Percentiles rank a stretch among this genome's conserved stretches.
Evolutionary conservation across 37 sponge, comb jelly and placozoan species (phyloP).

Genomic region (Petrosia ficiformis): DNA sequence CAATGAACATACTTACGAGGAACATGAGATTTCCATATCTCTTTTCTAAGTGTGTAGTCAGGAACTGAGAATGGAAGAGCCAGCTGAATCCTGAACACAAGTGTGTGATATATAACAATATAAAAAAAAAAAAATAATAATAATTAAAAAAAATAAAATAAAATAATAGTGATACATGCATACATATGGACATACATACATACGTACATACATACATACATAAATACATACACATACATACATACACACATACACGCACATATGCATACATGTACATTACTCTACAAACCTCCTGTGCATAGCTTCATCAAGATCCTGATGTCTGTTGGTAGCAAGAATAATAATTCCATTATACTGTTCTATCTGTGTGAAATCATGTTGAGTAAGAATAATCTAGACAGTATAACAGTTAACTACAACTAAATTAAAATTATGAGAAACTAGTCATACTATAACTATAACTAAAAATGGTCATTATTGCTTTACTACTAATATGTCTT

Average conservation of each 20-base stretch:
- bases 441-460: too few species aligned
- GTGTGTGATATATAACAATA: not conserved
- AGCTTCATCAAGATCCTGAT: constrained; percentile 69
- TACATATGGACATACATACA: too few species aligned
- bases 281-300: constrained; percentile 58
- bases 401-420: too few species aligned
- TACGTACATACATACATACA: too few species aligned
- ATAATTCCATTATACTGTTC: constrained; percentile 67
- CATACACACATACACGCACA: not conserved
- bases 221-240: too few species aligned
- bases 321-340: constrained; percentile 74
- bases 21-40: constrained; percentile 70
- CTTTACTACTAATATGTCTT: too few species aligned
- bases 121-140: not conserved
- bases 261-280: not conserved
- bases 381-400: not conserved
- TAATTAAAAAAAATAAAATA: not conserved
- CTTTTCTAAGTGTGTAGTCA: constrained; percentile 41
- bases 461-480: too few species aligned
- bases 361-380: constrained; percentile 35
- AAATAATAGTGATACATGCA: too few species aligned
- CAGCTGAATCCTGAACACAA: constrained; percentile 48
- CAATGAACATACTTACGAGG: constrained; percentile 38
- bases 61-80: constrained; percentile 58
- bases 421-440: too few species aligned